Base-by-base conservation (phyloP, 2,888 invertebrate species). In the Caradrina clavipalpis region DNA sequence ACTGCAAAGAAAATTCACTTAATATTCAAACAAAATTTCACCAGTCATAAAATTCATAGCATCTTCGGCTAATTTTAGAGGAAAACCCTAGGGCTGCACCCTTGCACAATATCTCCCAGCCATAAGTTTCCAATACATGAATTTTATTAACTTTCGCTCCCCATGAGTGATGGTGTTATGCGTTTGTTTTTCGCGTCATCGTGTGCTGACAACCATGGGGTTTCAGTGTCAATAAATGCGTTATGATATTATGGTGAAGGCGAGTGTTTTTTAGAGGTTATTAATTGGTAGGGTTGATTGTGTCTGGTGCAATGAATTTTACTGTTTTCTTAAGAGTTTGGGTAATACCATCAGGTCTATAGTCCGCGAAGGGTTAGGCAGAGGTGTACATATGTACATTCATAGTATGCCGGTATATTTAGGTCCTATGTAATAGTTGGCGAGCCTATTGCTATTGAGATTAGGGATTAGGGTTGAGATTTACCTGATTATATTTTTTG, bases 51-150 rank as follows among this genome's bases (percentile, higher is more conserved):
- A 81, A 50, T 80, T 76, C 70, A 86, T 87, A 84, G 84, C 78
- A 82, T 85, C 82, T 87, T 84, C 77, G 74, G 80, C 81, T 79
- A 86, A 86, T 87, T 89, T 89, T 86, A 82, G 87, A 84, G 90
- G 91, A 89, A 89, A 89, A 86, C 82, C 49, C 82, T 87, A 91
- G 93, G 93, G 93, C 91, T 91, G 91, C 89, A 87, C 92, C 91
- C 94, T 91, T 89, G 90, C 91, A 93, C 92, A 92, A 94, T 94
- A 94, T 94, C 94, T 95, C 89, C 94, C 93, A 92, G 91, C 89
- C 92, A 93, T 95, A 95, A 94, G 93, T 95, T 96, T 96, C 95
- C 96, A 92, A 96, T 94, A 96, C 95, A 96, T 96, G 95, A 96
- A 96, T 96, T 96, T 96, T 96, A 95, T 96, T 95, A 95, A 95